Conservation (phyloP, 2,113 vertebrate genomes). For the Platichthys flesus region DNA sequence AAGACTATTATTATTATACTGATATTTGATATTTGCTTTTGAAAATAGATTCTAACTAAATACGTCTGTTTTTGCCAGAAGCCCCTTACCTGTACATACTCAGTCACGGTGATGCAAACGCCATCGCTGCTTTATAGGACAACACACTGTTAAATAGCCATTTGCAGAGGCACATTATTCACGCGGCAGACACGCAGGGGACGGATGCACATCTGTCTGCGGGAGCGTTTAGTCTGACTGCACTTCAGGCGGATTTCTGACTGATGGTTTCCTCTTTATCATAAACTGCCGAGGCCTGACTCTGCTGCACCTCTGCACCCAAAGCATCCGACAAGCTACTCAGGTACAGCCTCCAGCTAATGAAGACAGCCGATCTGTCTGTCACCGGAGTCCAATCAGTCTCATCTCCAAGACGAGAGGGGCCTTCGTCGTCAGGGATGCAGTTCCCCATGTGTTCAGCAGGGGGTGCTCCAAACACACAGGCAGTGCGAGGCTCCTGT, state of each 20-base stretch:
- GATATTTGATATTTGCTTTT: not conserved
- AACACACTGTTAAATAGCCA: conserved; percentile 47
- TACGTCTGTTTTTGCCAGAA: not conserved
- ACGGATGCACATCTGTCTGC: conserved; percentile 47
- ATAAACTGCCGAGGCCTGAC: not conserved
- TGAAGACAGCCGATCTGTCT: conserved; percentile 4
- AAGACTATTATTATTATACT: no score
- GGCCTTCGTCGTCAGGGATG: not conserved
- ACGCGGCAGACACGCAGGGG: conserved; percentile 44
- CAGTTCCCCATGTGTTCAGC: conserved; percentile 59
- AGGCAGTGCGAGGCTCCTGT: not conserved
- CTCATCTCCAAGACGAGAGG: conserved; percentile 1
- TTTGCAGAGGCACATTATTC: conserved; percentile 42
- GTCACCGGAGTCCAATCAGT: conserved; percentile 21
- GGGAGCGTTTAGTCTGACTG: conserved; percentile 5
- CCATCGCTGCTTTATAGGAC: conserved; percentile 43
- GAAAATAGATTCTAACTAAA: not conserved
- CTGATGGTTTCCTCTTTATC: conserved; percentile 24
- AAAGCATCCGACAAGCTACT: not conserved
- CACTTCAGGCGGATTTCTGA: conserved; percentile 26
- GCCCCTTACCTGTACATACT: no score
- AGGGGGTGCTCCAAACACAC: conserved; percentile 71
- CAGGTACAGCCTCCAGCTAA: not conserved
- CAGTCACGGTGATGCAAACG: conserved; percentile 23
- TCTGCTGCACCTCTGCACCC: not conserved